Conservation (phyloP, 2,113 vertebrate species). For the Erpornis zantholeuca region DNA sequence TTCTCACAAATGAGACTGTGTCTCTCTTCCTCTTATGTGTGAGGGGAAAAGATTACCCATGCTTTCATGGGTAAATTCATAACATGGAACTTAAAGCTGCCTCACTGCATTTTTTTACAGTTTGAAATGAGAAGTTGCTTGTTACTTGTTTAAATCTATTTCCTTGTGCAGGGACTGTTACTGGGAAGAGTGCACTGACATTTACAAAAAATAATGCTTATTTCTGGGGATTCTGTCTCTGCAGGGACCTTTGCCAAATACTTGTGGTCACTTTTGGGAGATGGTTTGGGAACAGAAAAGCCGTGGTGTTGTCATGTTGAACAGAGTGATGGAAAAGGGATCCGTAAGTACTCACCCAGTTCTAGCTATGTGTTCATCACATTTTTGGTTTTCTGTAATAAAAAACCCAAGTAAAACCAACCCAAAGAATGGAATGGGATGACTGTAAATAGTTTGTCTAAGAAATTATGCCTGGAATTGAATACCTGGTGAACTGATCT, state of each 20-base stretch:
- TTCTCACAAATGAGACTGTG: neutral
- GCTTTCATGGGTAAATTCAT: neutral
- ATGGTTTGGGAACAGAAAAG: conserved; percentile 98
- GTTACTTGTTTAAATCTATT: neutral
- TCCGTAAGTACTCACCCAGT: conserved; percentile 79
- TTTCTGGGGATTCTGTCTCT: conserved; percentile 55
- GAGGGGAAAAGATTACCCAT: neutral
- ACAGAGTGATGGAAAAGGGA: conserved; percentile 97
- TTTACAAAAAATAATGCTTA: conserved; percentile 5
- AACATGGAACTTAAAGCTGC: neutral
- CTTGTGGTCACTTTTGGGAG: conserved; percentile 98
- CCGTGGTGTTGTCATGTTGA: conserved; percentile 95
- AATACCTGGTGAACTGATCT: neutral
- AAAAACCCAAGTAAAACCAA: neutral
- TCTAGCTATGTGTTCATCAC: neutral
- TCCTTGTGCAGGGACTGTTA: neutral
- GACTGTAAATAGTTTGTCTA: neutral
- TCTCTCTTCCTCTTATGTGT: neutral
- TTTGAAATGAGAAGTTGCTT: conserved; percentile 5
- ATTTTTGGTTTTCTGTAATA: neutral
- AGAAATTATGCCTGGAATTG: neutral
- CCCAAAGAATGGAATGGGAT: neutral
- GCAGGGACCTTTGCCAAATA: conserved; percentile 94
- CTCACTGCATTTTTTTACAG: neutral
- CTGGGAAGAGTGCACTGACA: neutral